phyloP scores from a whole-genome alignment of 2,113 vertebrate species.

The Epinephelus fuscoguttatus region DNA sequence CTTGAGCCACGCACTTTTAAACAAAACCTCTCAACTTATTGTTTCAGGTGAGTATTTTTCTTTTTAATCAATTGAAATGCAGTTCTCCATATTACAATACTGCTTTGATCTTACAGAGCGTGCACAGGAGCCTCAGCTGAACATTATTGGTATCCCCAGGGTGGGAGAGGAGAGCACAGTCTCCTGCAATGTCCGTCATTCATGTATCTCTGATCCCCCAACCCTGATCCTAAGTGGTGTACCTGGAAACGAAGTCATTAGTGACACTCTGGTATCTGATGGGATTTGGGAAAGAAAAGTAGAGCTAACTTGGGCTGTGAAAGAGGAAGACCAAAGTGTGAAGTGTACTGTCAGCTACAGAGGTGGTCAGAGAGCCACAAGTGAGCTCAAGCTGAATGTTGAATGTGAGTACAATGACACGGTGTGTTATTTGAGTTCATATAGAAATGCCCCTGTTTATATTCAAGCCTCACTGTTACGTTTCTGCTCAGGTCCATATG shows the following conservation, averaged over 20 bases:
- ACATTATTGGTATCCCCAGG: constrained; percentile 46
- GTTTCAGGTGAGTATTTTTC: constrained; percentile 57
- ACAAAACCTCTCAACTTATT: constrained; percentile 64
- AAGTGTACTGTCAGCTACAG: constrained; percentile 61
- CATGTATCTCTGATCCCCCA: constrained; percentile 64
- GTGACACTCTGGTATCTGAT: constrained; percentile 42
- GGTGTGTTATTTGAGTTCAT: neutral
- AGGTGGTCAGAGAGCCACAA: constrained; percentile 56
- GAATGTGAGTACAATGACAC: constrained; percentile 68
- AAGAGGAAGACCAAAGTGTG: constrained; percentile 62
- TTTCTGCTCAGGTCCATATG: constrained; percentile 64
- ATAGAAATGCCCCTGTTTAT: neutral
- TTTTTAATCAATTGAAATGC: neutral
- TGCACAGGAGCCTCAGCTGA: constrained; percentile 64
- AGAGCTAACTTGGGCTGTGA: constrained; percentile 47
- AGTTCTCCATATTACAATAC: neutral
- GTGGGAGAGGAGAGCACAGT: constrained; percentile 68
- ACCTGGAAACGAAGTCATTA: neutral
- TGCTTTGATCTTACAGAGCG: constrained; percentile 52
- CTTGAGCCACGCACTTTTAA: constrained; percentile 15
- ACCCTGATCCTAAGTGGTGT: constrained; percentile 32
- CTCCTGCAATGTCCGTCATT: constrained; percentile 63
- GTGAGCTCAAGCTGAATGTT: constrained; percentile 53
- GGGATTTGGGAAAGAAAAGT: constrained; percentile 66
- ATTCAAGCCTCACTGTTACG: neutral